Conservation (phyloP, 1,140 invertebrate species). For the Drosophila tristis region DNA sequence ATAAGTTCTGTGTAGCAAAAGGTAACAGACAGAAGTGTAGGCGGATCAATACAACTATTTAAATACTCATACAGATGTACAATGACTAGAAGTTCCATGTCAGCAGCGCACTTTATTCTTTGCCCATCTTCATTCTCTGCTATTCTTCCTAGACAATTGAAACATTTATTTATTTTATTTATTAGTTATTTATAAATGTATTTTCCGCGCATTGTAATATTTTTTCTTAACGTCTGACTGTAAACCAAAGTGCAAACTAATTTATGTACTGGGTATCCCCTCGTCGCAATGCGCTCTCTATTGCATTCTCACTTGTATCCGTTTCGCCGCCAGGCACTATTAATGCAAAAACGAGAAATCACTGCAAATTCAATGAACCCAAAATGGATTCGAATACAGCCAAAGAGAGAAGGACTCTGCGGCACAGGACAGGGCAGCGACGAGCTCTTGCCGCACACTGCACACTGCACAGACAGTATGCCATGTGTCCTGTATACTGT, state of each 20-base stretch:
- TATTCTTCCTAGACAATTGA: neutral
- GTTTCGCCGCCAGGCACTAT: neutral
- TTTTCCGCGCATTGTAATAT: too few relatives aligned
- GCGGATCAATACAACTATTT: too few relatives aligned
- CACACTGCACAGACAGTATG: neutral
- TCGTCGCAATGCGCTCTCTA: too few relatives aligned
- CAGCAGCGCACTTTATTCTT: too few relatives aligned
- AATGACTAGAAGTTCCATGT: too few relatives aligned
- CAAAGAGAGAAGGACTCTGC: slow-evolving; percentile 16
- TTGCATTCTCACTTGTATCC: too few relatives aligned
- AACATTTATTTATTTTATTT: too few relatives aligned
- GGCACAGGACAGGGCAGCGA: neutral
- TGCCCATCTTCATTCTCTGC: slow-evolving; percentile 37
- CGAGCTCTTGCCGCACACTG: neutral
- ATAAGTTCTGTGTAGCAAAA: neutral
- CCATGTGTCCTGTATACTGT: slow-evolving; percentile 12
- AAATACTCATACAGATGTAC: too few relatives aligned
- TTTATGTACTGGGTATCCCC: slow-evolving; percentile 3
- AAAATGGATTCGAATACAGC: slow-evolving; percentile 63
- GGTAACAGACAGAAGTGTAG: too few relatives aligned
- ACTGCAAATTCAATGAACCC: slow-evolving; percentile 80
- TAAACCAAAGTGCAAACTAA: too few relatives aligned
- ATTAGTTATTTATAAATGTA: too few relatives aligned
- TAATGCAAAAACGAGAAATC: slow-evolving; percentile 60
- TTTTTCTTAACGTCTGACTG: too few relatives aligned